Conservation (phyloP, 2,113 vertebrate genomes). For the Marmota flaviventris region DNA sequence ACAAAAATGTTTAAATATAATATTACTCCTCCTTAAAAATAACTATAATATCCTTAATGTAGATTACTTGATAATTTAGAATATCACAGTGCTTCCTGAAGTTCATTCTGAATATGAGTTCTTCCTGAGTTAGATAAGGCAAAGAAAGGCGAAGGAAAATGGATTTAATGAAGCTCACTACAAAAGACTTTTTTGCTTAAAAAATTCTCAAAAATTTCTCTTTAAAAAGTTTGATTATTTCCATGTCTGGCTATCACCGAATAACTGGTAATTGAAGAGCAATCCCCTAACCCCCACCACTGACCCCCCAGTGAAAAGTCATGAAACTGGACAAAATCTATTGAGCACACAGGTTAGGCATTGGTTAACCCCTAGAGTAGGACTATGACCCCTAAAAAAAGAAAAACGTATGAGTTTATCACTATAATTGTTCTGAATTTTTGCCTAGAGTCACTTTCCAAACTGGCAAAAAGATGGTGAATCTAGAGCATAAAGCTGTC, state of each 20-base stretch:
- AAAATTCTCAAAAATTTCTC: background rate
- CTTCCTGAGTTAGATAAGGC: background rate
- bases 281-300: fast-evolving
- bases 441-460: background rate
- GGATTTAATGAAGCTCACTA: background rate
- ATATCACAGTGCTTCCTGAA: background rate
- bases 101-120: background rate
- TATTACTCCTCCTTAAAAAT: conserved; percentile 40
- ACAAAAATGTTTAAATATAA: background rate
- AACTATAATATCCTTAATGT: background rate
- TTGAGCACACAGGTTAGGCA: background rate
- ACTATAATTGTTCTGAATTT: background rate
- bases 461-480: background rate
- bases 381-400: background rate
- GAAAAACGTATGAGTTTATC: background rate
- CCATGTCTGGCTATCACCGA: background rate
- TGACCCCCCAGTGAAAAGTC: background rate
- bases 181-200: conserved; percentile 8
- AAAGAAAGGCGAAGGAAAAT: background rate
- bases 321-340: background rate
- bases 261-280: background rate
- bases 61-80: background rate
- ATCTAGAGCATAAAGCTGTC: background rate
- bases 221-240: conserved; percentile 7
- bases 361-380: background rate